Conservation (phyloP, 2,113 vertebrate species). For the Lepisosteus oculatus region DNA sequence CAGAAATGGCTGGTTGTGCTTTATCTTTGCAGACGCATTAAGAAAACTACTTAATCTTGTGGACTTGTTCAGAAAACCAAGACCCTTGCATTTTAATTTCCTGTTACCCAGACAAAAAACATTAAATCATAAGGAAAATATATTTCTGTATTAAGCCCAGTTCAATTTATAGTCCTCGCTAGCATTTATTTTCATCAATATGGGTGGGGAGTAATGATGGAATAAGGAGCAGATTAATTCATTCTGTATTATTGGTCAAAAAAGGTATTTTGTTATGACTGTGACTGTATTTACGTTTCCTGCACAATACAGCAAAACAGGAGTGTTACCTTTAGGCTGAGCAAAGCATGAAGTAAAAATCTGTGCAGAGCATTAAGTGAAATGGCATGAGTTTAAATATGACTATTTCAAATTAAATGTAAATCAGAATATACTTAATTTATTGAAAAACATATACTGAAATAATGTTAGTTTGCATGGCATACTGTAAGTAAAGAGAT, state of each 20-base stretch:
- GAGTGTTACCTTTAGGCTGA: slow-evolving; percentile 3
- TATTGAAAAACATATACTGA: no score
- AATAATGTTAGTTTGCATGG: no score
- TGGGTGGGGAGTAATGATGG: not conserved
- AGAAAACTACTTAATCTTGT: not conserved
- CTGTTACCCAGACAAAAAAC: not conserved
- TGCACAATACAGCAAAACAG: not conserved
- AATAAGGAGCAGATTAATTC: not conserved
- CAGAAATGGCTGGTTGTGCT: not conserved
- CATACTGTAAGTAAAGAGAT: no score
- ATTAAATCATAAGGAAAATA: not conserved
- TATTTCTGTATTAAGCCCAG: not conserved
- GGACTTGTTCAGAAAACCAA: not conserved
- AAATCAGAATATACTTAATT: no score
- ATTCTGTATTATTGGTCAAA: not conserved
- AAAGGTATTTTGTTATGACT: not conserved
- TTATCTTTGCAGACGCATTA: not conserved
- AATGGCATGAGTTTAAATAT: no score
- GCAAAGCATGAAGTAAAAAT: not conserved
- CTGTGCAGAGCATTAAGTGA: not conserved
- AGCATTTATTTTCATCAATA: slow-evolving; percentile 15
- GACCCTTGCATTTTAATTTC: not conserved
- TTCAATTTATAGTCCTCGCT: not conserved
- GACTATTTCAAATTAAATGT: no score
- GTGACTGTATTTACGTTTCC: no score